phyloP scores from a whole-genome alignment of 1,140 invertebrate species.

The Phthorimaea operculella region DNA sequence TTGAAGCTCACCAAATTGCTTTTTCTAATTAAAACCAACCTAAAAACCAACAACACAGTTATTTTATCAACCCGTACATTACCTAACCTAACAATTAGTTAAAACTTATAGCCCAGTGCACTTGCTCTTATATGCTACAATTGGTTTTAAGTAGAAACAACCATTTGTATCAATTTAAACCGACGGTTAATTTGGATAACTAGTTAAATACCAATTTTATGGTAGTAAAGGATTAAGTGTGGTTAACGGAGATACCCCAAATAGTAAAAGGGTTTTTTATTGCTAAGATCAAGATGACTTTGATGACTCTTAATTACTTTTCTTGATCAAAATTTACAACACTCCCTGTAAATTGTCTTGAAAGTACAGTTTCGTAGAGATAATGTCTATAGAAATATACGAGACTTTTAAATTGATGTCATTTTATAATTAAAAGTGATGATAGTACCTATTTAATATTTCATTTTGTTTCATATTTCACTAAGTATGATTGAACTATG shows the following conservation, averaged over 20 bases:
- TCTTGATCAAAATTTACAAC: conserved; percentile 47
- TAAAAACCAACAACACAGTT: not conserved
- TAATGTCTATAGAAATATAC: not conserved
- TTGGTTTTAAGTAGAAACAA: conserved; percentile 58
- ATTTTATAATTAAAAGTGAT: no score
- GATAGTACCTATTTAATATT: no score
- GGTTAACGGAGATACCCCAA: conserved; percentile 25
- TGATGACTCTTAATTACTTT: conserved; percentile 23
- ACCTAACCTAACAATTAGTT: conserved; percentile 16
- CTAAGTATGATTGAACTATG: no score
- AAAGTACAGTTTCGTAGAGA: not conserved
- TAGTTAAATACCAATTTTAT: conserved; percentile 64
- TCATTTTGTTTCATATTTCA: no score
- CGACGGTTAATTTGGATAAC: conserved; percentile 58
- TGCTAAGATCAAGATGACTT: conserved; percentile 30
- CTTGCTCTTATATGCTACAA: conserved; percentile 38
- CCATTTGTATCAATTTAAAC: conserved; percentile 61
- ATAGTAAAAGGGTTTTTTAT: conserved; percentile 41
- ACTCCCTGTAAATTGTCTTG: conserved; percentile 5
- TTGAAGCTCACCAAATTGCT: no score
- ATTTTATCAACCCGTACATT: conserved; percentile 6
- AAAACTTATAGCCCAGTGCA: conserved; percentile 15
- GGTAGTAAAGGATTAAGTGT: conserved; percentile 37
- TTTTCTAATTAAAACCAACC: no score
- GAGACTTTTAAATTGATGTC: no score